A percentile compares a stretch with the other conserved stretches of the same genome.
phyloP scores from a whole-genome alignment of 2,113 vertebrate genomes.

The Clarias macrocephalus region DNA sequence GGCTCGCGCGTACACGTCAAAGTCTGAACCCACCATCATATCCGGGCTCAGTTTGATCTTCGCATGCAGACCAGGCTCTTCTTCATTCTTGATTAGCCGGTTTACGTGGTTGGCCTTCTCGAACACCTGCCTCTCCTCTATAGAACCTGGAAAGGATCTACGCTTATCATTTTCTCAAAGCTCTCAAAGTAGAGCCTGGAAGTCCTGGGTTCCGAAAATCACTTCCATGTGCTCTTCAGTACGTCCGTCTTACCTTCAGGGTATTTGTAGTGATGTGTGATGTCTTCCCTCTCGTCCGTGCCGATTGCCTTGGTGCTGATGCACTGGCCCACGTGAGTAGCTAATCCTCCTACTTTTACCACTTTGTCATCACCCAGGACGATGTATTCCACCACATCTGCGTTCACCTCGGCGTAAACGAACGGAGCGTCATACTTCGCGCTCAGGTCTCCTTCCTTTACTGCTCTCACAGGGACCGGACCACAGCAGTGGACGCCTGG shows the following conservation, averaged over 20 bases:
- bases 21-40: slow-evolving; percentile 79
- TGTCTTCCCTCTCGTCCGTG: slow-evolving; percentile 79
- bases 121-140: slow-evolving; percentile 78
- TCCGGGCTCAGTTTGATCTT: slow-evolving; percentile 78
- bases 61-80: slow-evolving; percentile 72
- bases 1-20: slow-evolving; percentile 77
- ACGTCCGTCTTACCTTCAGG: slow-evolving; percentile 74
- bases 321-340: slow-evolving; percentile 71
- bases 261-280: slow-evolving; percentile 65
- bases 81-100: slow-evolving; percentile 60
- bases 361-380: slow-evolving; percentile 60
- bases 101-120: slow-evolving; percentile 74
- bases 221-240: neutral
- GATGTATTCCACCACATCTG: slow-evolving; percentile 80
- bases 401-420: slow-evolving; percentile 90
- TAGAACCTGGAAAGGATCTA: slow-evolving; percentile 73
- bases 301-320: slow-evolving; percentile 92
- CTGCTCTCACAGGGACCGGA: slow-evolving; percentile 78
- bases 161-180: neutral
- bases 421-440: slow-evolving; percentile 82
- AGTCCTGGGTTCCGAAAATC: neutral
- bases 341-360: slow-evolving; percentile 62
- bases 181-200: neutral
- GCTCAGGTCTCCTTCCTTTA: slow-evolving; percentile 83
- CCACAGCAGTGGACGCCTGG: slow-evolving; percentile 87